Conservation (phyloP, 2,113 vertebrate species). For the human region GRCh38 chr1:101016501-101017000, state of each 20-base stretch:
- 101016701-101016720: too few species aligned
- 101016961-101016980: not conserved
- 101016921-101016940: not conserved
- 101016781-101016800: not conserved
- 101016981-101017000: not conserved
- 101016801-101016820: not conserved
- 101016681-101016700: too few species aligned
- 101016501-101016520: too few species aligned
- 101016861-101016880: not conserved
- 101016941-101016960: not conserved
- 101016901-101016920: not conserved
- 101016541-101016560: too few species aligned
- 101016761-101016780: not conserved
- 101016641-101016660: too few species aligned
- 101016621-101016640: too few species aligned
- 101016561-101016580: too few species aligned
- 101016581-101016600: too few species aligned
- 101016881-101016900: not conserved
- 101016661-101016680: too few species aligned
- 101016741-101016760: not conserved
- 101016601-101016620: too few species aligned
- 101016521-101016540: too few species aligned
- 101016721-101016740: too few species aligned
- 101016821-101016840: not conserved
- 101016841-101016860: not conserved